Evolutionary conservation across 2,888 invertebrate species (phyloP).

Genomic region (Drosophila heteroneura): DNA sequence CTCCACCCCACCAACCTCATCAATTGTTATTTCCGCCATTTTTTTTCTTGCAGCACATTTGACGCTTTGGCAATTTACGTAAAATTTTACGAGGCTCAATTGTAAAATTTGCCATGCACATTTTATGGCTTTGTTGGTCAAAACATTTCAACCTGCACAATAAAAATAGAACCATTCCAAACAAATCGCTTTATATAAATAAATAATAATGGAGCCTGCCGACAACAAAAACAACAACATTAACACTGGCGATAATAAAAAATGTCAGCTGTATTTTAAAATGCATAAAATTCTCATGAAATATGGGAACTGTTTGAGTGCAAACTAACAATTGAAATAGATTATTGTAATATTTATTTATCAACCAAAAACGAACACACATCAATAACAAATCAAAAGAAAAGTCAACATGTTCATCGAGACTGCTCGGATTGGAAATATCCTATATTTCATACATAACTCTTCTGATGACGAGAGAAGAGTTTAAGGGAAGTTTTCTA

Average conservation of each 20-base stretch:
- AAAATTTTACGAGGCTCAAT: conserved; percentile 70
- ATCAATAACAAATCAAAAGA: conserved; percentile 6
- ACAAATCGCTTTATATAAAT: conserved; percentile 56
- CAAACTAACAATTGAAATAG: conserved; percentile 37
- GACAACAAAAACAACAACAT: conserved; percentile 22
- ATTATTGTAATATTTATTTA: conserved; percentile 46
- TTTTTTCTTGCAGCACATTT: conserved; percentile 43
- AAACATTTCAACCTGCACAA: conserved; percentile 58
- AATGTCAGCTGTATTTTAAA: conserved; percentile 37
- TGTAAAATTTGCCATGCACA: conserved; percentile 65
- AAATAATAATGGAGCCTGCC: conserved; percentile 39
- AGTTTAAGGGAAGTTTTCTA: neutral
- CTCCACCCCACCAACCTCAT: neutral
- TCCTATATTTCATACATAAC: neutral
- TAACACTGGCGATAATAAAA: conserved; percentile 25
- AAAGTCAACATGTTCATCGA: neutral
- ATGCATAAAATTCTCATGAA: conserved; percentile 54
- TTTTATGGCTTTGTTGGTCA: conserved; percentile 61
- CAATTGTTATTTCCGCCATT: conserved; percentile 18
- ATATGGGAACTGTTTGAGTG: conserved; percentile 39
- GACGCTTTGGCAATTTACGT: conserved; percentile 57
- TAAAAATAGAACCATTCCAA: conserved; percentile 43
- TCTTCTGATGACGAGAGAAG: neutral
- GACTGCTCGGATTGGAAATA: neutral
- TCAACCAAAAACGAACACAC: neutral